Evolutionary conservation across 2,888 invertebrate species (phyloP).

Genomic region (Agriopis marginaria): DNA sequence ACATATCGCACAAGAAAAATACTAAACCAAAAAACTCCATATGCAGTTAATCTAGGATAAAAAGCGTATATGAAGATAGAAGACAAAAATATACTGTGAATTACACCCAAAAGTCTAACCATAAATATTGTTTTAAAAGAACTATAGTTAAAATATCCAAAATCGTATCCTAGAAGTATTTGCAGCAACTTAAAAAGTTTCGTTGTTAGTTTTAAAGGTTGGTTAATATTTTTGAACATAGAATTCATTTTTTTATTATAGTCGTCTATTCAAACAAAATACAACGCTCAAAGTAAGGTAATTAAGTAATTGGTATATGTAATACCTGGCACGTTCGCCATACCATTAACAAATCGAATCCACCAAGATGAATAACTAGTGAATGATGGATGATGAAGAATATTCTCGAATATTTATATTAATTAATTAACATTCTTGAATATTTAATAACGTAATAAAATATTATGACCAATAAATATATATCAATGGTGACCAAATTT

Average conservation of each 20-base stretch:
- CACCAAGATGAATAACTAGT: no score
- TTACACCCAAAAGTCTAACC: background rate
- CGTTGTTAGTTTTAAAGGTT: background rate
- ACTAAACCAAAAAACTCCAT: background rate
- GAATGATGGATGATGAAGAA: no score
- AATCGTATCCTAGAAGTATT: background rate
- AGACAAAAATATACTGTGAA: background rate
- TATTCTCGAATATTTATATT: no score
- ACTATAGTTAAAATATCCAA: conserved; percentile 2
- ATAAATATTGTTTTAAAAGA: background rate
- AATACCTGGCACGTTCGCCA: no score
- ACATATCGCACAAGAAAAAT: background rate
- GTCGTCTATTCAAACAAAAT: no score
- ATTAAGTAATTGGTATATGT: no score
- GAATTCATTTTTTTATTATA: background rate
- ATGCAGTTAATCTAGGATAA: background rate
- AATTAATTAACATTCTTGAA: no score
- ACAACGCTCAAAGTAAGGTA: no score
- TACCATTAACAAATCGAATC: no score
- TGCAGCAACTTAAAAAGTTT: background rate
- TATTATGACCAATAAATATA: no score
- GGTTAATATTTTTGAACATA: background rate
- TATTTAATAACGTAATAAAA: no score
- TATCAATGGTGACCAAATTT: no score
- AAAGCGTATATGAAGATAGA: background rate